These are phyloP conservation scores for Epizoanthus ramosus DNA, from an alignment of 92 coral and sea anemone genomes.

Conservation along the genomic window DNA sequence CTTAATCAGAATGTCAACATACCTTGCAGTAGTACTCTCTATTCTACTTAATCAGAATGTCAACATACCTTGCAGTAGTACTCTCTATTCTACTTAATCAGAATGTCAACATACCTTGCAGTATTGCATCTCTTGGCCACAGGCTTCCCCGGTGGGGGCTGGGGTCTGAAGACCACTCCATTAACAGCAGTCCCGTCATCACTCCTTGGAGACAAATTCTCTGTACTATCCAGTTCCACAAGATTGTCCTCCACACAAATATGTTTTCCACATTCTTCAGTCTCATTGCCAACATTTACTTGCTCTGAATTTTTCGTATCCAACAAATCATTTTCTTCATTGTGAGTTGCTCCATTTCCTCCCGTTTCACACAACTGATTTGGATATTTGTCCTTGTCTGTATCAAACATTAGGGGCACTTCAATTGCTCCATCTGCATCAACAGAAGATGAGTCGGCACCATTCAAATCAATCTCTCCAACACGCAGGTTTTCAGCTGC, in stretches of 20 bases:
- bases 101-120: constrained; percentile 50
- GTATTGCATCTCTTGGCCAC: constrained; percentile 75
- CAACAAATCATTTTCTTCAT: neutral
- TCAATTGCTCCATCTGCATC: neutral
- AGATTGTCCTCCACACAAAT: neutral
- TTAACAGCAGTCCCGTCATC: constrained; percentile 39
- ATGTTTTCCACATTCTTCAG: neutral
- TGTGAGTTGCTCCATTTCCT: neutral
- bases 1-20: too few species aligned
- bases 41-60: too few species aligned
- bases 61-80: too few species aligned
- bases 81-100: too few species aligned
- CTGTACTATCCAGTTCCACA: constrained; percentile 6
- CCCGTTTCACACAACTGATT: constrained; percentile 17
- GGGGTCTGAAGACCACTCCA: constrained; percentile 67
- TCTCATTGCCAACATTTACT: neutral
- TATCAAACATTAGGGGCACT: neutral
- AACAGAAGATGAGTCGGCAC: neutral
- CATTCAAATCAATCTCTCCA: constrained; percentile 5
- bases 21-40: too few species aligned
- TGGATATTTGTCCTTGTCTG: neutral
- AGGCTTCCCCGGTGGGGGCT: constrained; percentile 91
- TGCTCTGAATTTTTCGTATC: neutral
- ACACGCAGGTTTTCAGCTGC: constrained; percentile 14
- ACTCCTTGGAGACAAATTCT: constrained; percentile 20